Base-by-base conservation (phyloP, 2,797 vertebrate species). In the Distichodus sexfasciatus region DNA sequence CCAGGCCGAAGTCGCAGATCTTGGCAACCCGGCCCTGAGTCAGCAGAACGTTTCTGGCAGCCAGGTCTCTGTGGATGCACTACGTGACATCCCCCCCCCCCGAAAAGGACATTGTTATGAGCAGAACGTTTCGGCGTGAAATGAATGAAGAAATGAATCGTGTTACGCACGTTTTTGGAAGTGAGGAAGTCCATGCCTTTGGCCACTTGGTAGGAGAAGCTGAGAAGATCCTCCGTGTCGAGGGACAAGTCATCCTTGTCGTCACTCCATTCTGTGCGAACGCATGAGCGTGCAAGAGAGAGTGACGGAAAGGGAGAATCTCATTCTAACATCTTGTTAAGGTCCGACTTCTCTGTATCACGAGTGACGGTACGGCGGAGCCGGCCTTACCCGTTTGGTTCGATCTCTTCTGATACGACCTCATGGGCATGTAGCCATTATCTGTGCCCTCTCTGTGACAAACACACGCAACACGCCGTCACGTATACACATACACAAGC, bases 111-210 rank as follows among this genome's bases (percentile, higher is more conserved):
- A n/a, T n/a, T n/a, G n/a, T n/a, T n/a, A n/a, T n/a, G n/a, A n/a
- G n/a, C n/a, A n/a, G n/a, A n/a, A n/a, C n/a, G n/a, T n/a, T n/a
- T n/a, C n/a, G n/a, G n/a, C n/a, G n/a, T n/a, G n/a, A n/a, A n/a
- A n/a, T n/a, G n/a, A n/a, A n/a, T n/a, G n/a, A n/a, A n/a, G n/a
- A n/a, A n/a, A n/a, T n/a, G n/a, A n/a, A n/a, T n/a, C n/a, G n/a
- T n/a, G n/a, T n/a, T n/a, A n/a, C 93, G 81, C 91, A 99, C 96
- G 71, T 91, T 95, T 87, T 94, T 97, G 71, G 93, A 94, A 36
- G 94, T 94, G 51, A 99, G 94, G 86, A 98, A 99, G 81, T 96
- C 95, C 96, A 99, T 99, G 82, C 97, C 96, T 91, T 96, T 97
- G 80, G 95, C 95, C 78, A 98, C 94, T 89, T 99, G 96, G 75